A percentile compares a stretch with the other conserved stretches of the same genome.
phyloP scores from a whole-genome alignment of 2,797 vertebrate genomes.

The Gouania willdenowi region DNA sequence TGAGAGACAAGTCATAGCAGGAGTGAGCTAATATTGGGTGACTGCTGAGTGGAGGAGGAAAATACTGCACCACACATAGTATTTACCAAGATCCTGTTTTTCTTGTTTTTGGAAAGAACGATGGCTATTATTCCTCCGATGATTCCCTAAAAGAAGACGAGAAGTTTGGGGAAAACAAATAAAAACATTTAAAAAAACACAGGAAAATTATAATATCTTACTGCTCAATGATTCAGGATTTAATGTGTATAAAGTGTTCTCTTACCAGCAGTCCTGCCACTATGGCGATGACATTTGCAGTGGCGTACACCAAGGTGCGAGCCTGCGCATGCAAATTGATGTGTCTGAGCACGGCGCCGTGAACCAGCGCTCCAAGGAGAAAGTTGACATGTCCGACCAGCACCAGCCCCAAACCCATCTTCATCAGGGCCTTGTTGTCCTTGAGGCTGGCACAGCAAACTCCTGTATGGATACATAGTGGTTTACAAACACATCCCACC shows the following conservation, averaged over 20 bases:
- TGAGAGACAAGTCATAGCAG: slow-evolving; percentile 34
- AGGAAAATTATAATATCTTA: no score
- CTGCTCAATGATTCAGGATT: no score
- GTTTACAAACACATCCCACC: no score
- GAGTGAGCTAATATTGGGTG: slow-evolving; percentile 8
- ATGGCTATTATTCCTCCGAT: slow-evolving; percentile 79
- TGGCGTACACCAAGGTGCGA: slow-evolving; percentile 74
- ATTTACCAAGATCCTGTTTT: slow-evolving; percentile 76
- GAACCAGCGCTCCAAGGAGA: slow-evolving; percentile 78
- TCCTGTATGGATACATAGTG: slow-evolving; percentile 60
- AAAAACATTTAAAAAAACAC: no score
- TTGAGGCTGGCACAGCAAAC: slow-evolving; percentile 78
- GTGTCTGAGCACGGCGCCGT: slow-evolving; percentile 83
- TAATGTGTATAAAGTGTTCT: no score
- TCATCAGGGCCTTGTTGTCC: slow-evolving; percentile 86
- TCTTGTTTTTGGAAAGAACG: slow-evolving; percentile 82
- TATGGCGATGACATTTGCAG: slow-evolving; percentile 79
- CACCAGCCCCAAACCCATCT: slow-evolving; percentile 86
- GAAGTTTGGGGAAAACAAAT: neutral
- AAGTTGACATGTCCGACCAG: slow-evolving; percentile 89
- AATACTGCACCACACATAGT: neutral
- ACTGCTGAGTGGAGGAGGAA: slow-evolving; percentile 1
- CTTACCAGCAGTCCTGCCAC: slow-evolving; percentile 83
- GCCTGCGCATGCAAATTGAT: slow-evolving; percentile 53
- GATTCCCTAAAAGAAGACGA: slow-evolving; percentile 60